Percentiles rank a stretch among this genome's conserved stretches.
Evolutionary conservation across 2,888 invertebrate genomes (phyloP).

Genomic region (Unio delphinus): DNA sequence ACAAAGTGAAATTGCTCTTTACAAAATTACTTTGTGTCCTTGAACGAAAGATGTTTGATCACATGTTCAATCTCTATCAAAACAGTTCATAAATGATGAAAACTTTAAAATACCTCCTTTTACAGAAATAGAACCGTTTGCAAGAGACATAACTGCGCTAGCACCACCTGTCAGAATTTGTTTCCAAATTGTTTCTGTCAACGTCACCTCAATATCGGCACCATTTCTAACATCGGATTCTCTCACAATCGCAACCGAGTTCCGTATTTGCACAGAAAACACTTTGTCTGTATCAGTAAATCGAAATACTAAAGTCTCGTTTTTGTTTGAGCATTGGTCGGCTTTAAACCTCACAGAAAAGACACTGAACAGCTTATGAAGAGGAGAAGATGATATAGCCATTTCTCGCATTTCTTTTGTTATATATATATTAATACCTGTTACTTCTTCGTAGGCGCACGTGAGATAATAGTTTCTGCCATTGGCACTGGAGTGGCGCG

Average conservation of each 20-base stretch:
- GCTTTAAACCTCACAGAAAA: slow-evolving; percentile 43
- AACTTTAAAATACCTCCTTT: slow-evolving; percentile 47
- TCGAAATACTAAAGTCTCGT: slow-evolving; percentile 23
- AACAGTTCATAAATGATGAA: slow-evolving; percentile 47
- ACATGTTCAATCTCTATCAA: slow-evolving; percentile 33
- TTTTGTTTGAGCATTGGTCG: slow-evolving; percentile 26
- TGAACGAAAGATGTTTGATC: not conserved
- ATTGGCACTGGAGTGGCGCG: slow-evolving; percentile 50
- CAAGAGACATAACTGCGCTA: slow-evolving; percentile 29
- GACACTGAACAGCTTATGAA: slow-evolving; percentile 30
- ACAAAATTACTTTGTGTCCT: too few species aligned
- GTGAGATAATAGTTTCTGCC: slow-evolving; percentile 62
- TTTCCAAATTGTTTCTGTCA: slow-evolving; percentile 35
- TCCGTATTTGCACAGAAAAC: slow-evolving; percentile 41
- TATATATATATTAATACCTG: slow-evolving; percentile 20
- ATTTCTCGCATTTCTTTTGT: slow-evolving; percentile 9
- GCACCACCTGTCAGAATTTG: slow-evolving; percentile 34
- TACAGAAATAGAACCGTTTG: slow-evolving; percentile 42
- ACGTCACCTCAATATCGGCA: slow-evolving; percentile 37
- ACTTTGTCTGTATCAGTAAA: slow-evolving; percentile 27
- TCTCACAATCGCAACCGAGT: slow-evolving; percentile 42
- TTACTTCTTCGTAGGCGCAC: slow-evolving; percentile 47
- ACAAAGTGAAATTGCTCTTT: too few species aligned
- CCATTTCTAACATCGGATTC: slow-evolving; percentile 12
- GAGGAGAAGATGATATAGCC: slow-evolving; percentile 23